A percentile compares a stretch with the other conserved stretches of the same genome.
Evolutionary conservation across 2,888 invertebrate genomes (phyloP).

Genomic region (Drosophila meridionalis): DNA sequence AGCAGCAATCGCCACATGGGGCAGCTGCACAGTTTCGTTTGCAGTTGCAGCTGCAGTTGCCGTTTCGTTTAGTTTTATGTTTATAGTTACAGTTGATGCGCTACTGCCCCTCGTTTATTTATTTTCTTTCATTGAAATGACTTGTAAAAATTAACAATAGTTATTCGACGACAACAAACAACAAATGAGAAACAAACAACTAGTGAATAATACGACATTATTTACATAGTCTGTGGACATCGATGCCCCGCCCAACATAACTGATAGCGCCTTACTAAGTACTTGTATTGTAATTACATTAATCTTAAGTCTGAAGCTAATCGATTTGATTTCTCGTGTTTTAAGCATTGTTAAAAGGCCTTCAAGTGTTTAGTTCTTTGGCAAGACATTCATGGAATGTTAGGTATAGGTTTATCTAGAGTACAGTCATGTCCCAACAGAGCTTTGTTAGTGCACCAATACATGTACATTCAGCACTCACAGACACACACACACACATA

Average conservation of each 20-base stretch:
- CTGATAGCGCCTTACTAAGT: constrained; percentile 49
- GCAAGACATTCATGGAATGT: constrained; percentile 51
- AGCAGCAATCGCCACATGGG: constrained; percentile 6
- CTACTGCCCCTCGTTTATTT: constrained; percentile 55
- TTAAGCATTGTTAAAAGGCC: constrained; percentile 41
- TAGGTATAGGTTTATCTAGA: constrained; percentile 24
- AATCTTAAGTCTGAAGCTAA: constrained; percentile 45
- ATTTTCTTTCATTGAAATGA: constrained; percentile 62
- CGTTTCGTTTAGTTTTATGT: constrained; percentile 52
- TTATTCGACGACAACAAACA: constrained; percentile 9
- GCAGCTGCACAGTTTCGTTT: constrained; percentile 19
- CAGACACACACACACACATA: neutral
- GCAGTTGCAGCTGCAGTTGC: constrained; percentile 36
- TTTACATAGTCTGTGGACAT: constrained; percentile 43
- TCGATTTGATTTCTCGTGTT: constrained; percentile 30
- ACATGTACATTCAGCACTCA: constrained; percentile 36
- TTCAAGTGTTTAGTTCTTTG: constrained; percentile 22
- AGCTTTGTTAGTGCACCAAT: constrained; percentile 40
- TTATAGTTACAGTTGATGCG: constrained; percentile 46
- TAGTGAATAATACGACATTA: constrained; percentile 36
- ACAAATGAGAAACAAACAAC: constrained; percentile 7
- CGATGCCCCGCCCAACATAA: constrained; percentile 39
- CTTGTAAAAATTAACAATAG: constrained; percentile 66
- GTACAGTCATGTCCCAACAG: constrained; percentile 46
- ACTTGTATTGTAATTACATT: constrained; percentile 44